Percentiles rank a stretch among this genome's conserved stretches.
phyloP scores from a whole-genome alignment of 92 coral and sea anemone species.

The Bergia puertoricense region DNA sequence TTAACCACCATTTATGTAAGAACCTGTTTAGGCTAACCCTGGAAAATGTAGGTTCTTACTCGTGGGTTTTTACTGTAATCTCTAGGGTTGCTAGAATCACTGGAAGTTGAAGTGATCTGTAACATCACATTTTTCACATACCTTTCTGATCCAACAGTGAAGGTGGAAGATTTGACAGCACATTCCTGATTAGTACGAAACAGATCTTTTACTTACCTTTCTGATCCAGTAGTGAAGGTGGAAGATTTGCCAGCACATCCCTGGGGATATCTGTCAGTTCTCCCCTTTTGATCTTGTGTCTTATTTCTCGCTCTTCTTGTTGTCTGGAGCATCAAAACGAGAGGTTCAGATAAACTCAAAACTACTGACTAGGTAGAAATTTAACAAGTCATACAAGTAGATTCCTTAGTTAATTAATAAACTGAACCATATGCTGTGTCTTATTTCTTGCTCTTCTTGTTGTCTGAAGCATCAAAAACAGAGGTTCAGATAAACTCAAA shows the following conservation, averaged over 20 bases:
- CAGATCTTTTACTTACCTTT: constrained; percentile 53
- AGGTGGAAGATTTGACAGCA: constrained; percentile 48
- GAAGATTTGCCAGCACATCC: constrained; percentile 74
- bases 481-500: background rate
- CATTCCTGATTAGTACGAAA: constrained; percentile 36
- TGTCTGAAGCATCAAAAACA: constrained; percentile 51
- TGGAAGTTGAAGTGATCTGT: background rate
- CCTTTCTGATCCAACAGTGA: no score
- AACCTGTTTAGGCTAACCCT: no score
- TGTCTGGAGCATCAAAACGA: constrained; percentile 53
- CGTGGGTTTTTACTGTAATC: no score
- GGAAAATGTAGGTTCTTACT: no score
- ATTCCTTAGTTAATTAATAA: no score
- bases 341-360: background rate
- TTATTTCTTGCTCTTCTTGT: constrained; percentile 89
- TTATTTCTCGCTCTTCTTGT: constrained; percentile 90
- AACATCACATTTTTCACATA: background rate
- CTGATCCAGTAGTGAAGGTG: constrained; percentile 64
- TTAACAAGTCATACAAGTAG: no score
- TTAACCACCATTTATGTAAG: no score
- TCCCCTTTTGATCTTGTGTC: constrained; percentile 91
- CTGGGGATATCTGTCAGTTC: constrained; percentile 81
- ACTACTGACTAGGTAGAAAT: no score
- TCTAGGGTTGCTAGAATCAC: no score
- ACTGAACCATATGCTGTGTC: constrained; percentile 54